Evolutionary conservation across 2,113 vertebrate genomes (phyloP), one percentile per base, ranked within the genome.

Genomic region (Hippocampus barbouri): DNA sequence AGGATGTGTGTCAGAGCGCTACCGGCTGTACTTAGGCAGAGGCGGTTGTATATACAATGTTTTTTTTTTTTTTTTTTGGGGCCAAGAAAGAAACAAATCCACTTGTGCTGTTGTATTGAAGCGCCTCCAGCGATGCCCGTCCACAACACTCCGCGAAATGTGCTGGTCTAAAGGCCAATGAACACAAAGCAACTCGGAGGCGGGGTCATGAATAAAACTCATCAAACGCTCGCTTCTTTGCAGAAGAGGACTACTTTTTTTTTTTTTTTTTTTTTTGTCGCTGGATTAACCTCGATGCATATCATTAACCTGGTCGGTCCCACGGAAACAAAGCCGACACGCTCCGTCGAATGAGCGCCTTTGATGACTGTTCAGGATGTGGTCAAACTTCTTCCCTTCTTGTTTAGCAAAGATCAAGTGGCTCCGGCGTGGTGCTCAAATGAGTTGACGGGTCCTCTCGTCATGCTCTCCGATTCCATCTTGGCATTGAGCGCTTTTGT

Each of bases 301-400:
- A 69, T 76, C 69, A 84, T 87, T 81, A 87, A 87, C 83, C 72
- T 76, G 54, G 79, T 83, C 84, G 78, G 74, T 74, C 70, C 21
- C 10, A n/a, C 53, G 10, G 3, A 54, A 54, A 11, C 21, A 54
- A 56, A n/a, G 8, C 53, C 53, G 53, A 11, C 53, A n/a, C 20
- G 53, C 53, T 56, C 53, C n/a, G 53, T n/a, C 11, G 56, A 57
- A 57, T 10, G 56, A 25, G 9, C 56, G 23, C 9, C 14, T 60
- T 15, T 27, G 56, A 59, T 59, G 56, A 27, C 23, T 27, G 27
- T 30, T 60, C 59, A 38, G 73, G 18, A 63, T 73, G 45, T 14
- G 56, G 65, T 53, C 53, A 1, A 0, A 15, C 51, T 76, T 78
- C 45, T 75, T 21, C 41, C 8, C 15, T 5, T 64, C 30, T 64